Evolutionary conservation across 2,113 vertebrate genomes (phyloP), one percentile per base, ranked within the genome.

Genomic region (Trogon surrucura): DNA sequence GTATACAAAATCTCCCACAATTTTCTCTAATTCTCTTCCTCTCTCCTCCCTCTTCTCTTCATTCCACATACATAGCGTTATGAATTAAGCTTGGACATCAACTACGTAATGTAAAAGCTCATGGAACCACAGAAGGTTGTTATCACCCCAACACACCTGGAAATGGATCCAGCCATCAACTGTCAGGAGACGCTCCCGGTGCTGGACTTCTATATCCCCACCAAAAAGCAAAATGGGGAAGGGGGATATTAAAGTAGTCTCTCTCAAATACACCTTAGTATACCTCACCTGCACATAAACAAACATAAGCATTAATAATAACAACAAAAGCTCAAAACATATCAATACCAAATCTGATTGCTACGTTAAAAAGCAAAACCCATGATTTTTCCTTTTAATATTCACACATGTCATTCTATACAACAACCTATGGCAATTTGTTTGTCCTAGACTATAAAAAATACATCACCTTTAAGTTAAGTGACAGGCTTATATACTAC

Each of bases 101-200:
- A 18, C 18, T 20, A 11, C 11, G 3, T 29, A 58, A 77, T 14
- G 72, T 6, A 36, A 61, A 66, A 91, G 16, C 36, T n/a, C 30
- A 36, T 0, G 2, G 17, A 88, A 66, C 17, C 27, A 83, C 21
- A 89, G 70, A 70, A 81, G 64, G 79, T 69, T 62, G 13, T 38
- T 48, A 6, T 7, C 16, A 34, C 10, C 51, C 13, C 82, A 91
- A 53, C 0, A 0, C 84, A 99, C 99, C 99, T 99, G 99, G 95
- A 99, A 99, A 97, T 98, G 98, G 82, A 99, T 99, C 99, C 99
- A 99, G 67, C 99, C 98, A 60, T 99, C 99, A 71, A 99, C 97
- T 45, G 99, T 98, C 67, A 99, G 98, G 73, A 99, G 99, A 25
- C 98, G 98, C 50, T 99, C 99, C 5, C 98, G 98, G 95, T 99